Evolutionary conservation across 2,888 invertebrate species (phyloP).

Genomic region (Agrochola litura): DNA sequence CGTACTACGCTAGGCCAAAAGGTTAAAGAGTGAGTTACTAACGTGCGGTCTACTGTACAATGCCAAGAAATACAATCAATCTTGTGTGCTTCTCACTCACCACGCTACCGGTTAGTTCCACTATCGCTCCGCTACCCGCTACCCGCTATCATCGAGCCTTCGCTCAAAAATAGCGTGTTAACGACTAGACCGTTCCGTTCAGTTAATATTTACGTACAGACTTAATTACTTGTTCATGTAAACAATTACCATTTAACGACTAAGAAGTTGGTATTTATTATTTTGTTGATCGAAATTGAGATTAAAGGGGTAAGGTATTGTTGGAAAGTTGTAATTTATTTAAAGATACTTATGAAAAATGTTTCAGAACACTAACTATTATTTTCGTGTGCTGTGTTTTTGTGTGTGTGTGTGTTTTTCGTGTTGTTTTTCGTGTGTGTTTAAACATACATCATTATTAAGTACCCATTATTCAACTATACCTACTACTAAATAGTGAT

Average conservation of each 20-base stretch:
- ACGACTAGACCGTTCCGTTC: slow-evolving; percentile 6
- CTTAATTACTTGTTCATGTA: slow-evolving; percentile 40
- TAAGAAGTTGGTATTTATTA: slow-evolving; percentile 26
- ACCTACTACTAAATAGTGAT: no score
- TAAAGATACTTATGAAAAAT: background rate
- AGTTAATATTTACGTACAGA: slow-evolving; percentile 45
- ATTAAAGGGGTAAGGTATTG: background rate
- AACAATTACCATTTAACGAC: slow-evolving; percentile 29
- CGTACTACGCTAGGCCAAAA: no score
- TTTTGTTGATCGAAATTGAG: slow-evolving; percentile 7
- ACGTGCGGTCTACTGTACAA: no score
- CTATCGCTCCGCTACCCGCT: background rate
- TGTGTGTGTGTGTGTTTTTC: no score
- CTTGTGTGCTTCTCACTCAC: no score
- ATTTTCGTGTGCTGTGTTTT: no score
- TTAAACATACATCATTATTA: no score
- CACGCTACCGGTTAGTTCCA: background rate
- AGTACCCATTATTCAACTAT: no score
- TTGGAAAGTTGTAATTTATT: background rate
- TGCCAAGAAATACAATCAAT: background rate
- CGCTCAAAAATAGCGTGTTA: slow-evolving; percentile 5
- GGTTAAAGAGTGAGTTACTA: no score
- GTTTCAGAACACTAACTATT: background rate
- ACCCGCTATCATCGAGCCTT: background rate
- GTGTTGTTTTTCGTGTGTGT: no score